A percentile compares a stretch with the other conserved stretches of the same genome.
Conservation (phyloP, 2,113 vertebrate genomes). For the Erpornis zantholeuca region DNA sequence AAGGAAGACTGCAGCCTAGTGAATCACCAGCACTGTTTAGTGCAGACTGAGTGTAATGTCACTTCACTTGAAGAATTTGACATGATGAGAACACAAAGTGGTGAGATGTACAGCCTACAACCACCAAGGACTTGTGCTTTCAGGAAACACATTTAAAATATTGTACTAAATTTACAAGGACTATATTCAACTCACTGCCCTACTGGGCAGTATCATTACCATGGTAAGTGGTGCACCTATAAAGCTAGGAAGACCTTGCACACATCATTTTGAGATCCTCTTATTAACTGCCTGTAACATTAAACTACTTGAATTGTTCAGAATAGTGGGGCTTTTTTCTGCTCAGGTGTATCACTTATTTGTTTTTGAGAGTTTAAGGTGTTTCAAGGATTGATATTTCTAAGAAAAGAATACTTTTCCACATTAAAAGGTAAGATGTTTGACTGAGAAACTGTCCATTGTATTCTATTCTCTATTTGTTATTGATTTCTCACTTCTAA, state of each 20-base stretch:
- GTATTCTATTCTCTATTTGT: not conserved
- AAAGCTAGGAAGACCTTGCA: not conserved
- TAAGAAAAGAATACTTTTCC: not conserved
- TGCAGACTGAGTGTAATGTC: conserved; percentile 25
- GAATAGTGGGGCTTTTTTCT: accelerated
- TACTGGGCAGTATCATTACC: not conserved
- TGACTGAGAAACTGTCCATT: not conserved
- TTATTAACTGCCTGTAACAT: not conserved
- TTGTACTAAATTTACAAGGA: not conserved
- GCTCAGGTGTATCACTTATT: not conserved
- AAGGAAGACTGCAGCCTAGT: conserved; percentile 15
- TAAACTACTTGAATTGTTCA: not conserved
- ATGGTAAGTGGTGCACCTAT: not conserved
- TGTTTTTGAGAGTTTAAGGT: not conserved
- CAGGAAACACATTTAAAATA: not conserved
- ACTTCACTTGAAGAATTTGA: conserved; percentile 50
- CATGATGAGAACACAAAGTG: conserved; percentile 15
- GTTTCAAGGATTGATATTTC: not conserved
- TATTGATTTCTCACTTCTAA: not conserved
- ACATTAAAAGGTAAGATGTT: not conserved
- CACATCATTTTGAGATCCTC: not conserved
- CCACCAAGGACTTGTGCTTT: not conserved
- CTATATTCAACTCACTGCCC: not conserved
- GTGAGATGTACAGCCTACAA: not conserved
- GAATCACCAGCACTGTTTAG: conserved; percentile 41